Base-by-base conservation (phyloP, 1,140 invertebrate genomes). In the Drosophila varians region DNA sequence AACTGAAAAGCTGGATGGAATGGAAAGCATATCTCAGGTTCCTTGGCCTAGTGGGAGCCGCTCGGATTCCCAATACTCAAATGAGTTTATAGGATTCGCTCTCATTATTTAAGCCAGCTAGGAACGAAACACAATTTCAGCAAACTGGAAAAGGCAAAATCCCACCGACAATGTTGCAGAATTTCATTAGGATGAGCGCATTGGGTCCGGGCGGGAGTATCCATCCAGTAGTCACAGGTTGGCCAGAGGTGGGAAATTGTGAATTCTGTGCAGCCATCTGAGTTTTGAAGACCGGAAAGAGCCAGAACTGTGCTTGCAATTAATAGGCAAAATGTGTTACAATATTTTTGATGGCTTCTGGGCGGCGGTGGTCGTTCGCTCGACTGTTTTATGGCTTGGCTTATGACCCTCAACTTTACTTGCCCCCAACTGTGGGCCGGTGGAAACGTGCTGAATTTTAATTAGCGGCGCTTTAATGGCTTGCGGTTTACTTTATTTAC, bases 291-390 rank as follows among this genome's bases (percentile, higher is more conserved):
- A 46, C 55, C 60, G 23, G 34, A 42, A 28, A 23, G 42, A 43
- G 47, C 26, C 28, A 28, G 40, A 46, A 23, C 42, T 19, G 28
- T 21, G 40, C 25, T 42, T 43, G 65, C 72, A 86, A 87, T 84
- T 84, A 84, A 84, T 87, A 84, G 76, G 82, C 62, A 74, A 86
- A 84, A 74, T 86, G 80, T 86, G 77, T 58, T 84, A 76, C 80
- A 84, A 84, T 84, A 86, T 86, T 86, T 84, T 73, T 87, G 82
- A 84, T 86, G 76, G 73, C 73, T 73, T 68, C 72, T 54, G 46
- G 60, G 65, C 43, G 62, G 68, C 47, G 62, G 68, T 72, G 56
- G 68, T 72, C 68, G 53, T 56, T 56, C 34, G 51, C 43, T 72
- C 58, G 79, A 61, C 75, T 84, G 57, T 79, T 84, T 84, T 84